A percentile compares a stretch with the other conserved stretches of the same genome.
Conservation (phyloP, 2,797 vertebrate species). For the Lacerta viridis region DNA sequence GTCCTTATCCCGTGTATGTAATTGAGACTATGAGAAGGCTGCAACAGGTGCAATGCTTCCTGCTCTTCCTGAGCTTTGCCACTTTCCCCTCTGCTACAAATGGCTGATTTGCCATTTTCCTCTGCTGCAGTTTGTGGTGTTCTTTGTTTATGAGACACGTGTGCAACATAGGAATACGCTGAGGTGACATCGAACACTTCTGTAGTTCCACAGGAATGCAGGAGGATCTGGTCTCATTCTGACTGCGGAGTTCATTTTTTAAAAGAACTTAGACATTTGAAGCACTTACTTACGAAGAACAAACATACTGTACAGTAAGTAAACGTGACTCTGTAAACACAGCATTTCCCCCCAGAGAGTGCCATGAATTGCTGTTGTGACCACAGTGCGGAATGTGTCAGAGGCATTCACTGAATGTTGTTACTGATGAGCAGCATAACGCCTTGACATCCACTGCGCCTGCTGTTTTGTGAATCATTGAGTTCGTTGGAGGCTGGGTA, state of each 20-base stretch:
- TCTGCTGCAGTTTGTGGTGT: not conserved
- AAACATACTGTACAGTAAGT: not conserved
- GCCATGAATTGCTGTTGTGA: not conserved
- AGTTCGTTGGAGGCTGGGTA: not conserved
- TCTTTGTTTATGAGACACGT: not conserved
- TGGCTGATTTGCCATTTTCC: not conserved
- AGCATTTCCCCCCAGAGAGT: not conserved
- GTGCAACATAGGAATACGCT: not conserved
- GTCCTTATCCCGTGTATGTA: not conserved
- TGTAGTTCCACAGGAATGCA: not conserved
- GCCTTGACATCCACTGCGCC: not conserved
- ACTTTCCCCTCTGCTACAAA: not conserved
- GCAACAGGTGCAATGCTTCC: not conserved
- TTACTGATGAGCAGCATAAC: not conserved
- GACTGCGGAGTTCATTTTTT: not conserved
- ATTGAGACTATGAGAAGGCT: not conserved
- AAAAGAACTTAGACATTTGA: not conserved
- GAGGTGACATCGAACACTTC: not conserved
- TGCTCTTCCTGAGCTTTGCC: not conserved
- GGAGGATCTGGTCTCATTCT: not conserved
- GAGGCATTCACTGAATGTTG: not conserved
- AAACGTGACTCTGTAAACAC: not conserved
- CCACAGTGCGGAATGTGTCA: not conserved
- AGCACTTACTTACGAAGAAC: not conserved
- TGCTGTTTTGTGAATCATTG: not conserved